Percentiles rank a stretch among this genome's conserved stretches.
Evolutionary conservation across 2,888 invertebrate genomes (phyloP).

Genomic region (Euzetes globulus): DNA sequence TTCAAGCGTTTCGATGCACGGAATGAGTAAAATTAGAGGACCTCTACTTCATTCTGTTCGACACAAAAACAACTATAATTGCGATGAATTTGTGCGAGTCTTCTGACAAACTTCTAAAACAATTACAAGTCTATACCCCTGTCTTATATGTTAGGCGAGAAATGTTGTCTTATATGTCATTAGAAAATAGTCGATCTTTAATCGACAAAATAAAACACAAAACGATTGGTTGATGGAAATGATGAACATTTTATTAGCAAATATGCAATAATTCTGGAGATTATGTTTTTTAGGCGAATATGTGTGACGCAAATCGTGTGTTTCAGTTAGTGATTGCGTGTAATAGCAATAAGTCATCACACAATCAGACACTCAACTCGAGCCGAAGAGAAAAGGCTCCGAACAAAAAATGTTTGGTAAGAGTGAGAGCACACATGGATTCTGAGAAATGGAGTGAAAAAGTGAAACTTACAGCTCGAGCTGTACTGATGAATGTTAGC

Average conservation of each 20-base stretch:
- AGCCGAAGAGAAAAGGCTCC: neutral
- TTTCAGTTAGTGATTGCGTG: conserved; percentile 20
- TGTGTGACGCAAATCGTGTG: conserved; percentile 13
- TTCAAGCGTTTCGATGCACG: conserved; percentile 21
- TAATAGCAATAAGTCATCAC: conserved; percentile 19
- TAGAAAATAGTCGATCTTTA: conserved; percentile 6
- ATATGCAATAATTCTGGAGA: conserved; percentile 18
- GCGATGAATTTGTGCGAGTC: neutral
- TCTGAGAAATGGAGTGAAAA: conserved; percentile 9
- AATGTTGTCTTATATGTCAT: neutral
- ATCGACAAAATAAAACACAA: neutral
- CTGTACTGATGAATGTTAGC: neutral
- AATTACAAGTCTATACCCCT: neutral
- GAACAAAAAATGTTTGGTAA: neutral
- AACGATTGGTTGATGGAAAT: neutral
- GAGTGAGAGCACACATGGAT: neutral
- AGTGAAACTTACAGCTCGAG: neutral
- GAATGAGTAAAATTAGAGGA: conserved; percentile 18
- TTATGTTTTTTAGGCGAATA: neutral
- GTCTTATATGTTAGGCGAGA: conserved; percentile 16
- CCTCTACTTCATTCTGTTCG: neutral
- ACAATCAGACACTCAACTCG: conserved; percentile 1
- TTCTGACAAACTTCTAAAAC: conserved; percentile 21
- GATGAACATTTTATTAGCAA: conserved; percentile 21
- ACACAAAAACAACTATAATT: conserved; percentile 4